Evolutionary conservation across 2,888 invertebrate genomes (phyloP).

Genomic region (Microdon myrmicae): DNA sequence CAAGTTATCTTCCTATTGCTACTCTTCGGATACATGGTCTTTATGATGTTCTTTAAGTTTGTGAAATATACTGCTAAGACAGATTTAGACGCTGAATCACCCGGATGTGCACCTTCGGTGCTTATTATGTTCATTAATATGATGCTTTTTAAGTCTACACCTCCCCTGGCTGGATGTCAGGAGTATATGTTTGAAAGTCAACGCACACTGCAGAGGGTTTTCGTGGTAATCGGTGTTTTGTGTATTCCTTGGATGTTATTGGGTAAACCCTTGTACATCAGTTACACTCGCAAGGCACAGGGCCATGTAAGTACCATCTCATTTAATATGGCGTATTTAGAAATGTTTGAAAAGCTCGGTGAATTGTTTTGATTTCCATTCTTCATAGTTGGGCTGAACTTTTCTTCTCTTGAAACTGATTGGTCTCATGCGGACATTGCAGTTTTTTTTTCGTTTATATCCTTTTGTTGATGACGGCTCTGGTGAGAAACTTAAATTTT

Average conservation of each 20-base stretch:
- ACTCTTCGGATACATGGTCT: conserved; percentile 91
- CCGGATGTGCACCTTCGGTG: conserved; percentile 78
- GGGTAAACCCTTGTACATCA: conserved; percentile 86
- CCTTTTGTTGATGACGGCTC: no score
- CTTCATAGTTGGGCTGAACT: no score
- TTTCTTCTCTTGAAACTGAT: no score
- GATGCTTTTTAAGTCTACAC: conserved; percentile 73
- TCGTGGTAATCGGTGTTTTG: conserved; percentile 81
- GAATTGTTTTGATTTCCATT: no score
- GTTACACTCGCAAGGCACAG: conserved; percentile 69
- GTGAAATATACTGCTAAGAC: conserved; percentile 71
- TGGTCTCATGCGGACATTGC: no score
- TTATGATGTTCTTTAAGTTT: conserved; percentile 95
- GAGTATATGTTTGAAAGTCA: conserved; percentile 79
- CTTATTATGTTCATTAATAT: conserved; percentile 83
- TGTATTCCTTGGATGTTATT: conserved; percentile 95
- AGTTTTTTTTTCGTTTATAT: no score
- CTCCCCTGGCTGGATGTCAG: conserved; percentile 68
- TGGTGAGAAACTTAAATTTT: no score
- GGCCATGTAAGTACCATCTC: conserved; percentile 62
- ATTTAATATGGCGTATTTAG: neutral
- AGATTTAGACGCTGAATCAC: conserved; percentile 58
- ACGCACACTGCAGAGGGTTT: conserved; percentile 75
- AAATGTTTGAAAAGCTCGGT: no score
- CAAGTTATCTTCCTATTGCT: conserved; percentile 88